Evolutionary conservation across 1,140 invertebrate species (phyloP), one percentile per base, ranked within the genome.

Genomic region (Tetragonula clypearis): DNA sequence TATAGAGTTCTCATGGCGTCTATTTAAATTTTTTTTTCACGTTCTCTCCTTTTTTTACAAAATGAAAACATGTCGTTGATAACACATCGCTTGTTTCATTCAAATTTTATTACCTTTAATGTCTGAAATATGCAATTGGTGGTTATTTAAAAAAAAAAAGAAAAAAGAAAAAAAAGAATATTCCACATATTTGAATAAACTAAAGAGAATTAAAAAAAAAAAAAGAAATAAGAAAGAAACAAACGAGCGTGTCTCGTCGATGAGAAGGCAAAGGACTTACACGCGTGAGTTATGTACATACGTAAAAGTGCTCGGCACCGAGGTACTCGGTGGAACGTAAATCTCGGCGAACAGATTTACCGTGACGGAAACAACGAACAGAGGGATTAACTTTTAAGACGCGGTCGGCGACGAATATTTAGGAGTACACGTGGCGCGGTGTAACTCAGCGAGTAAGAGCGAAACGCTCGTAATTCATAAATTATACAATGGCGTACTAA

Each of bases 401-500:
- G 82, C 35, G 19, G 79, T 72, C 72, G 60, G 55, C 11, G 11
- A n/a, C 56, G 15, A 87, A 73, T 82, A 82, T 86, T 84, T 75
- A 72, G 56, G 69, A 35, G 35, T 35, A 35, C 41, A 49, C 6
- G 41, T 41, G 23, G 78, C 49, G 71, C 26, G 41, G 12, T 19
- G 30, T 55, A 35, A 58, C 35, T 26, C 69, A 66, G 6, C 41
- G 41, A 55, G n/a, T 83, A 68, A 23, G 71, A 87, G 72, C 53
- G 69, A 58, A 58, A 49, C 23, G 86, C 56, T 78, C 68, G 66
- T 90, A 85, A 90, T 86, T 90, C 80, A 84, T 88, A 89, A 89
- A 91, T 91, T 90, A 90, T 88, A 84, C 82, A 87, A 87, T 56
- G 82, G 88, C 73, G 26, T 79, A 72, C 68, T 88, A 85, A 82